phyloP scores from a whole-genome alignment of 2,797 vertebrate genomes.

The Hephaestus fuliginosus region DNA sequence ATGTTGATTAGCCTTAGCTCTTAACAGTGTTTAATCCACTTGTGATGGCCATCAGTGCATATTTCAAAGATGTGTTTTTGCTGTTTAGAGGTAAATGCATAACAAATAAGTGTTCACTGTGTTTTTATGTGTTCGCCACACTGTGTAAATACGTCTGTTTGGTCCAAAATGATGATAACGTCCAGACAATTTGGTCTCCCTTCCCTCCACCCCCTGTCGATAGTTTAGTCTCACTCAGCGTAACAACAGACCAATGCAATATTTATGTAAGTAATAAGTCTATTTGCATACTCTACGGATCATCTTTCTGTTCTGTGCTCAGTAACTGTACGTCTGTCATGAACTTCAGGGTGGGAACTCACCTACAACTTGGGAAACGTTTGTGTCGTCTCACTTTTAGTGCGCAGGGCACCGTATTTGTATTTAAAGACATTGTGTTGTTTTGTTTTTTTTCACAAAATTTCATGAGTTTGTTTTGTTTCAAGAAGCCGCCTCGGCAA shows the following conservation, averaged over 20 bases:
- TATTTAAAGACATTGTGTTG: constrained; percentile 45
- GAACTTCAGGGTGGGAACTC: constrained; percentile 40
- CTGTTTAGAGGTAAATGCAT: constrained; percentile 78
- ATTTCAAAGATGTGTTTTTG: constrained; percentile 77
- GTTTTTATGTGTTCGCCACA: constrained; percentile 67
- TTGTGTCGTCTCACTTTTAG: constrained; percentile 49
- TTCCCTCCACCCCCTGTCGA: constrained; percentile 41
- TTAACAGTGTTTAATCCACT: constrained; percentile 80
- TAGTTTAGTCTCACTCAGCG: constrained; percentile 66
- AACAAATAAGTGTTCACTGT: constrained; percentile 75
- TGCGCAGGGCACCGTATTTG: constrained; percentile 37
- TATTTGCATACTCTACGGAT: constrained; percentile 64
- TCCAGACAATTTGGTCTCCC: constrained; percentile 51
- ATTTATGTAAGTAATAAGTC: constrained; percentile 79
- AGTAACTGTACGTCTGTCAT: constrained; percentile 72
- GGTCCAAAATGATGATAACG: constrained; percentile 48
- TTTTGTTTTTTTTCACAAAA: constrained; percentile 5
- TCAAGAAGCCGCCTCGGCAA: constrained; percentile 7
- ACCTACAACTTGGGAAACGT: constrained; percentile 27
- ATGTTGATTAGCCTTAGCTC: constrained; percentile 85
- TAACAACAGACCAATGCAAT: constrained; percentile 80
- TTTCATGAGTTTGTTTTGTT: constrained; percentile 29
- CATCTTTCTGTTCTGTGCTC: constrained; percentile 72
- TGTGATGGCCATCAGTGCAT: constrained; percentile 82
- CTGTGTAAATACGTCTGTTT: constrained; percentile 78